These are phyloP conservation scores for Carcharodon carcharias DNA, from an alignment of 2,797 vertebrate genomes.

Conservation along the genomic window DNA sequence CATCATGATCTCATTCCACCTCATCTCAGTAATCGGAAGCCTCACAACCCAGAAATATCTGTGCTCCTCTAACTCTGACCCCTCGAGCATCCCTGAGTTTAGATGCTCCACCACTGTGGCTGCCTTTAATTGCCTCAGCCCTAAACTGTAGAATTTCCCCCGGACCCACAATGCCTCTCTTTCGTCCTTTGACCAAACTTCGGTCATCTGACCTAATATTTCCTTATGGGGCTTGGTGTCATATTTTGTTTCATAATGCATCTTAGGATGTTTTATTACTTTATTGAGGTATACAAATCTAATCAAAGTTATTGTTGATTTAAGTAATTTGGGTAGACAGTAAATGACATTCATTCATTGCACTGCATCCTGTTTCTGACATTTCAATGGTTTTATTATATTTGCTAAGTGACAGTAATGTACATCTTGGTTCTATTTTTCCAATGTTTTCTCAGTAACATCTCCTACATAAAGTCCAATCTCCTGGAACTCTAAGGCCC, in stretches of 20 bases:
- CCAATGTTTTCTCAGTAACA: background rate
- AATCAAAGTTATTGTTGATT: no score
- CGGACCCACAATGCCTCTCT: background rate
- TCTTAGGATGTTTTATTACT: no score
- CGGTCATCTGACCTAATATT: no score
- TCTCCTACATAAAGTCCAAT: background rate
- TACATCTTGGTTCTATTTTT: no score
- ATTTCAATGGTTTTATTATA: background rate
- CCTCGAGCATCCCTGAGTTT: background rate
- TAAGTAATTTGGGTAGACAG: background rate
- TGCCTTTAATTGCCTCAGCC: background rate
- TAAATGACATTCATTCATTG: background rate
- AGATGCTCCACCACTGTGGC: background rate
- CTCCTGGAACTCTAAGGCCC: background rate
- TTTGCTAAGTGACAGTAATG: background rate
- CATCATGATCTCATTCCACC: background rate
- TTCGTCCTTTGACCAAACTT: background rate
- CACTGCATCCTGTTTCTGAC: background rate
- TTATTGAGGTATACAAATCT: no score
- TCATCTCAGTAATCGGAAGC: no score
- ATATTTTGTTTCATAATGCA: no score
- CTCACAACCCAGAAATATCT: background rate
- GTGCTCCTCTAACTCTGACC: background rate
- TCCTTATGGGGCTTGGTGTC: no score
- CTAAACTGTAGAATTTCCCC: background rate